Conservation (phyloP, 2,113 vertebrate genomes). For the Aspidoscelis tigris region DNA sequence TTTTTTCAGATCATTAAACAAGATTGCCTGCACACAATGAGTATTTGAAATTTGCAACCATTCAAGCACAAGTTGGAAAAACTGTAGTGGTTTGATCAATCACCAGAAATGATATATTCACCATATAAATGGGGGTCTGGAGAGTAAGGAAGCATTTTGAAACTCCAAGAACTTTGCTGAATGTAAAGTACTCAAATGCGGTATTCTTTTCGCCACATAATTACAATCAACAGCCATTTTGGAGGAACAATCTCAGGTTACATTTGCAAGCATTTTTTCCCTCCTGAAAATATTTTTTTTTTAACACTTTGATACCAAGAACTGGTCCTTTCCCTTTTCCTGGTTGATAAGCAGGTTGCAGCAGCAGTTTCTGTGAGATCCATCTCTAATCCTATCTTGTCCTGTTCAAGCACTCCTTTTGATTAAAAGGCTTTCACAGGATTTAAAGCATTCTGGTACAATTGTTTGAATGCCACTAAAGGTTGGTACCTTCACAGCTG, state of each 20-base stretch:
- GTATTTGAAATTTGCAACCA: conserved; percentile 41
- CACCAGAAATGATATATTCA: conserved; percentile 31
- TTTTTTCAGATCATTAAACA: conserved; percentile 24
- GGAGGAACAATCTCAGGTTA: conserved; percentile 3
- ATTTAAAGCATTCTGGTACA: conserved; percentile 23
- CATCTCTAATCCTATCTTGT: conserved; percentile 6
- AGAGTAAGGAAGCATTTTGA: conserved; percentile 17
- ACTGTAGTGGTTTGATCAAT: conserved; percentile 36
- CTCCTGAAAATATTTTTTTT: background rate
- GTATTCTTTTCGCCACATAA: conserved; percentile 7
- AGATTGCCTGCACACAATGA: background rate
- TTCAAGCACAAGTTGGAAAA: conserved; percentile 31
- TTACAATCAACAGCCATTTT: conserved; percentile 31
- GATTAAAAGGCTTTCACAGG: conserved; percentile 28
- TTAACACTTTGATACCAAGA: background rate
- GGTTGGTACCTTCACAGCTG: conserved; percentile 1
- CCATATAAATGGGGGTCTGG: conserved; percentile 4
- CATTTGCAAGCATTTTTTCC: background rate
- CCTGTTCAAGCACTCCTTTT: conserved; percentile 28
- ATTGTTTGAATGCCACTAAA: conserved; percentile 29
- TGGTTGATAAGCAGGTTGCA: background rate
- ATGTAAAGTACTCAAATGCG: background rate
- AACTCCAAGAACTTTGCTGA: background rate
- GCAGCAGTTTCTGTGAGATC: conserved; percentile 7
- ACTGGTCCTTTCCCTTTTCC: background rate